A percentile compares a stretch with the other conserved stretches of the same genome.
Evolutionary conservation across 2,797 vertebrate species (phyloP).

Genomic region (Typhlichthys eigenmanni): DNA sequence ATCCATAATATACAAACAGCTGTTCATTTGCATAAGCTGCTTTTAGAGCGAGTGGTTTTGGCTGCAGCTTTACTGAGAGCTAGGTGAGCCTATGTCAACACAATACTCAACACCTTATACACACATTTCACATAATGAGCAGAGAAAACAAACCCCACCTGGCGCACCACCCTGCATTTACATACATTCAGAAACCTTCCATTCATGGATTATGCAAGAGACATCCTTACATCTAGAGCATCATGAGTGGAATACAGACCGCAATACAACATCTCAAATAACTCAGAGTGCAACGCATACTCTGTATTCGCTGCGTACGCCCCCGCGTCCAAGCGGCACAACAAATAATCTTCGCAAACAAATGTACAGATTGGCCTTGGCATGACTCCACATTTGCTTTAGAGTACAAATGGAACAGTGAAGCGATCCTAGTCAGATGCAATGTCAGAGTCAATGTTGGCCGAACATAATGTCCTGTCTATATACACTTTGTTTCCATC

Average conservation of each 20-base stretch:
- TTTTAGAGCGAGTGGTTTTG: constrained; percentile 31
- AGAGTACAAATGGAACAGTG: constrained; percentile 36
- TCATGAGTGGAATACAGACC: constrained; percentile 32
- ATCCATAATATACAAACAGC: constrained; percentile 34
- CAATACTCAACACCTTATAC: constrained; percentile 17
- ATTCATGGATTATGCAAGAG: constrained; percentile 30
- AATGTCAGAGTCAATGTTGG: constrained; percentile 25
- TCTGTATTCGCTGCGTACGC: not conserved
- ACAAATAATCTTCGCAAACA: constrained; percentile 33
- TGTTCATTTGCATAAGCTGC: constrained; percentile 44
- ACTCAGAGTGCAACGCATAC: constrained; percentile 19
- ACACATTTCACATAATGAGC: constrained; percentile 24
- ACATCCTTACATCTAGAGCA: constrained; percentile 27
- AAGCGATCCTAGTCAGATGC: constrained; percentile 20
- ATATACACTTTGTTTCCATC: constrained; percentile 22
- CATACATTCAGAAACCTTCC: constrained; percentile 15
- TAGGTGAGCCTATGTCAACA: constrained; percentile 7
- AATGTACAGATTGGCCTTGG: constrained; percentile 47
- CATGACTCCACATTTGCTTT: constrained; percentile 32
- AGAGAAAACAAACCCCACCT: constrained; percentile 18
- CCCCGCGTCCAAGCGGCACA: constrained; percentile 26
- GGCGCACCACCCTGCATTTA: constrained; percentile 3
- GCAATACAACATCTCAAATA: constrained; percentile 22
- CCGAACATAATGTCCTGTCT: constrained; percentile 37
- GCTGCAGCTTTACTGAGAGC: constrained; percentile 22